These are phyloP conservation scores for Arctopsyche grandis DNA, from an alignment of 1,140 invertebrate species.

Conservation along the genomic window DNA sequence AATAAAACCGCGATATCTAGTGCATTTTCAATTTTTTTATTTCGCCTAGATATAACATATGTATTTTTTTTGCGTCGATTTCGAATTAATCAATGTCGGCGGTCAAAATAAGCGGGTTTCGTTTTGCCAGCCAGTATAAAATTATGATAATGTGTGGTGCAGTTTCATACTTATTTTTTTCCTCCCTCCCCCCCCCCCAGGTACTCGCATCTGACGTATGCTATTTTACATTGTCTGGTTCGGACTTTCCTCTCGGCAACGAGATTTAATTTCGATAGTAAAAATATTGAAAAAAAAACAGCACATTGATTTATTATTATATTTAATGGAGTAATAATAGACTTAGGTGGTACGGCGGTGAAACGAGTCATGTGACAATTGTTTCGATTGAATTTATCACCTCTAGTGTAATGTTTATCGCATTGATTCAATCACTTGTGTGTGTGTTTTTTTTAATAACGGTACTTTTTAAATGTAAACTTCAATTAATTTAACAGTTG, in stretches of 20 bases:
- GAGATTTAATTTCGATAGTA: not conserved
- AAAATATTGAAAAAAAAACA: no score
- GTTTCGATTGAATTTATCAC: not conserved
- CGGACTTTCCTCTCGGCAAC: not conserved
- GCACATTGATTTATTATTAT: not conserved
- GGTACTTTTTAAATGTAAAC: no score
- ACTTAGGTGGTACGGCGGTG: not conserved
- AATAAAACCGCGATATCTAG: no score
- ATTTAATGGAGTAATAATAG: not conserved
- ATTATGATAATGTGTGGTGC: not conserved
- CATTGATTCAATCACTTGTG: no score
- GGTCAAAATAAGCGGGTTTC: no score
- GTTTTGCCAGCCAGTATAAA: not conserved
- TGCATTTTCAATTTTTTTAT: no score
- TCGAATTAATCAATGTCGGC: no score
- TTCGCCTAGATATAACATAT: no score
- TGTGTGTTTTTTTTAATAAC: no score
- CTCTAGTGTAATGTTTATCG: not conserved
- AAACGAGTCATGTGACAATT: not conserved
- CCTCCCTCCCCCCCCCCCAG: not conserved
- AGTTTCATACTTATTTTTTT: not conserved
- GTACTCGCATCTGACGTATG: no score
- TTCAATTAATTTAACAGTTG: no score
- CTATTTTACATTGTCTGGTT: not conserved
- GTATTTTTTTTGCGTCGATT: no score